A percentile compares a stretch with the other conserved stretches of the same genome.
Conservation (phyloP, 2,888 invertebrate genomes). For the Drosophila paranaensis region DNA sequence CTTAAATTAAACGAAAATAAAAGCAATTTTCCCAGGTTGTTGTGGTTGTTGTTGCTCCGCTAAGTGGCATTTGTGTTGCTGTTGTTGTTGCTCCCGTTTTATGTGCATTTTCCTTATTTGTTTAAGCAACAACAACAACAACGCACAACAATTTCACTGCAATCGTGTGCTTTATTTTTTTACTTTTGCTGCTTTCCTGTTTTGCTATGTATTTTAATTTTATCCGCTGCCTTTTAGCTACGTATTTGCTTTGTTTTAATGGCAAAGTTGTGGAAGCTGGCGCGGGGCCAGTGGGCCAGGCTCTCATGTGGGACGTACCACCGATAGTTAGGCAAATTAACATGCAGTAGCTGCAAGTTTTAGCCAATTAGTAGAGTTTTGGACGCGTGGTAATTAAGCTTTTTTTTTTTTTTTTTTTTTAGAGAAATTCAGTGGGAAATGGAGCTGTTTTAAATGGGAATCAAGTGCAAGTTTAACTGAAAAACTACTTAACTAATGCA, state of each 20-base stretch:
- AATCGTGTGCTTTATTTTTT: conserved; percentile 44
- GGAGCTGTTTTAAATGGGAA: not conserved
- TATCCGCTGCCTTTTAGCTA: conserved; percentile 42
- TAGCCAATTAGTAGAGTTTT: conserved; percentile 55
- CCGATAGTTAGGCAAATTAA: conserved; percentile 67
- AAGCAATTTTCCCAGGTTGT: conserved; percentile 71
- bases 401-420: not conserved
- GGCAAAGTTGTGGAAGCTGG: conserved; percentile 30
- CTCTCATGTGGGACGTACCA: conserved; percentile 41
- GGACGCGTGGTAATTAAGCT: conserved; percentile 30
- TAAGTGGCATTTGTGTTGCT: conserved; percentile 55
- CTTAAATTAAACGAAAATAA: conserved; percentile 58
- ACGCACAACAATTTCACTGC: conserved; percentile 44
- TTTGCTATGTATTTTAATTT: conserved; percentile 41
- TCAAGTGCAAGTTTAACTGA: conserved; percentile 23
- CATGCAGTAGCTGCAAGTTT: conserved; percentile 71
- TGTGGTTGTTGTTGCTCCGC: conserved; percentile 35
- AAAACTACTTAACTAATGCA: conserved; percentile 22
- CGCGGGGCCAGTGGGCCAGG: conserved; percentile 15
- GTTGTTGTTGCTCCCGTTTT: conserved; percentile 49
- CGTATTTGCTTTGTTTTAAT: conserved; percentile 62
- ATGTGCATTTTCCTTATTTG: conserved; percentile 77
- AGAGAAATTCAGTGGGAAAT: not conserved
- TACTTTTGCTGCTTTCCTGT: conserved; percentile 33
- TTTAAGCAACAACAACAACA: conserved; percentile 56